Evolutionary conservation across 2,113 vertebrate species (phyloP).

Genomic region (Oreotragus oreotragus): DNA sequence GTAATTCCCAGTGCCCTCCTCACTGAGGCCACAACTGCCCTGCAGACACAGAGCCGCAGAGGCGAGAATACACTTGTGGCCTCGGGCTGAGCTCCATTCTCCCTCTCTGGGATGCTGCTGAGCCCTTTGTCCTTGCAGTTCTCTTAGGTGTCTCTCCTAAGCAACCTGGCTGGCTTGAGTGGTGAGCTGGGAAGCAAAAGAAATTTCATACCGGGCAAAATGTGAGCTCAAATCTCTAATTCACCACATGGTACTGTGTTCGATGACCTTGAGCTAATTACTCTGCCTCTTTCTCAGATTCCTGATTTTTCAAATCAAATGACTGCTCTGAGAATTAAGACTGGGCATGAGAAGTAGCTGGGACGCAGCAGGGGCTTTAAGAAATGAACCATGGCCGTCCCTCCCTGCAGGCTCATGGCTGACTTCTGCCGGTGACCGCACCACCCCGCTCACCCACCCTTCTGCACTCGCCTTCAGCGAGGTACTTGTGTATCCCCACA

Average conservation of each 20-base stretch:
- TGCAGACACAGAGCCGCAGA: background rate
- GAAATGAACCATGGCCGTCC: background rate
- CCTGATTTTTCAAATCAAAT: background rate
- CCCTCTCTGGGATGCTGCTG: background rate
- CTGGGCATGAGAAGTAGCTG: background rate
- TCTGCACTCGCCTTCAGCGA: background rate
- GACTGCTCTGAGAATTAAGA: background rate
- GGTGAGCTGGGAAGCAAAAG: background rate
- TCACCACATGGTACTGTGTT: background rate
- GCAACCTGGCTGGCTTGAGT: background rate
- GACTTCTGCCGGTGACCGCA: background rate
- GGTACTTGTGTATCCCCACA: background rate
- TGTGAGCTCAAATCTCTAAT: background rate
- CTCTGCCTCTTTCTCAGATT: background rate
- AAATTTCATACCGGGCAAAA: background rate
- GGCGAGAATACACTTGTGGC: accelerated
- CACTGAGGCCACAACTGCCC: background rate
- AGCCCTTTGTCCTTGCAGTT: background rate
- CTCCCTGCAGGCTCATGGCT: background rate
- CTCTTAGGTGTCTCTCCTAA: background rate
- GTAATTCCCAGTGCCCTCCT: no score
- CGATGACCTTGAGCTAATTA: background rate
- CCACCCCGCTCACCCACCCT: no score
- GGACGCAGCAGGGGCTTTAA: background rate
- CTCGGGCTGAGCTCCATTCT: accelerated